Base-by-base conservation (phyloP, 2,113 vertebrate species). In the Cynopterus brachyotis region DNA sequence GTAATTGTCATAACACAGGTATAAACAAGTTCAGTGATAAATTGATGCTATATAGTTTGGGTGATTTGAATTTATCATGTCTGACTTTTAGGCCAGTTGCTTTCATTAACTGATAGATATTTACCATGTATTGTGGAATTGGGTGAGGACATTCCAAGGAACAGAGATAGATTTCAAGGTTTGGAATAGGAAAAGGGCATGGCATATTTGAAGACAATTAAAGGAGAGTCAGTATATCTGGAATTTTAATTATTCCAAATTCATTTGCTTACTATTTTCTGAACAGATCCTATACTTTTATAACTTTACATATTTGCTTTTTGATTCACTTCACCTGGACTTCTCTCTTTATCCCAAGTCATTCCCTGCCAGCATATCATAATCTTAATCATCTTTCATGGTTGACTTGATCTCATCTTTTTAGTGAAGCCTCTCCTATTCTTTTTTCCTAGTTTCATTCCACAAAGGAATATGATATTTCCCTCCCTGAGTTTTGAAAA, bases 191-290 rank as follows among this genome's bases (percentile, higher is more conserved):
- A 55, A 82, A 69, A 86, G 32, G 11, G 5, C 26, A 16, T 83
- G 30, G 32, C 12, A 13, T 60, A 69, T 85, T 89, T 59, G 42
- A 70, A 66, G 9, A 92, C 26, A 20, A 69, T n/a, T 45, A 80
- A 80, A 6, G 50, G 26, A 80, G 42, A 60, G 16, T 82, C 32
- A 84, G 2, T 82, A 6, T 82, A 45, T 86, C 17, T 95, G 16
- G 57, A 87, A n/a, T 93, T 95, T 89, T 86, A 69, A 66, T 92
- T 86, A 47, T 82, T 90, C 76, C 17, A 47, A 40, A 83, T 87
- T 53, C 62, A 95, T 16, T 22, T 95, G n/a, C 37, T 91, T 93
- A 53, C 0, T 83, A 15, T 87, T 91, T 88, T 91, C 55, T 95
- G 37, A 87, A 83, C 60, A 94, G 30, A 80, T 53, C 13, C 35